These are phyloP conservation scores for Anneissia japonica DNA, from an alignment of 35 echinoderm and acorn worm species.

Conservation along the genomic window DNA sequence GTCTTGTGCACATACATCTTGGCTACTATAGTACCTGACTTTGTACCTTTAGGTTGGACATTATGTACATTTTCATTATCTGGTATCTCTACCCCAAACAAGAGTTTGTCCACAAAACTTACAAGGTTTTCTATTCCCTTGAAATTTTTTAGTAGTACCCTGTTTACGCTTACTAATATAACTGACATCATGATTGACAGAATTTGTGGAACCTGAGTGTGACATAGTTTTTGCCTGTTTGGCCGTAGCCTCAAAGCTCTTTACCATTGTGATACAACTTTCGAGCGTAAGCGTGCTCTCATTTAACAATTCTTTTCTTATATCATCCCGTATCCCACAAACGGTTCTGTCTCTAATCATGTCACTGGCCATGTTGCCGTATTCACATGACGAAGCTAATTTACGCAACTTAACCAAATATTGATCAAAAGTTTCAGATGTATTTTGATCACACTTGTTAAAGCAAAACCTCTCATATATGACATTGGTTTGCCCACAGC, in stretches of 20 bases:
- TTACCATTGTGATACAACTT: neutral
- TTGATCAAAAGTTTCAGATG: constrained; percentile 18
- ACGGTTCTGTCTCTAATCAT: constrained; percentile 40
- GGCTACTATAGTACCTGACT: neutral
- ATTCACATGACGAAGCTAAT: constrained; percentile 28
- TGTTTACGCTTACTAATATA: too few relatives aligned
- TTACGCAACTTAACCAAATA: constrained; percentile 23
- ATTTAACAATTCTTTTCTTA: neutral
- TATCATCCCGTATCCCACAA: constrained; percentile 5
- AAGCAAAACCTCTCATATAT: constrained; percentile 42
- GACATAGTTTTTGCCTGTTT: neutral
- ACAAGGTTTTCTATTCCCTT: too few relatives aligned
- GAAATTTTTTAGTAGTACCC: too few relatives aligned
- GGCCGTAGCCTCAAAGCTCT: neutral
- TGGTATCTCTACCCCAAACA: too few relatives aligned
- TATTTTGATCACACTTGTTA: constrained; percentile 27
- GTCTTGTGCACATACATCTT: neutral
- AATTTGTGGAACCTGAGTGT: neutral
- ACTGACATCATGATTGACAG: too few relatives aligned
- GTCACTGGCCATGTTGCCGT: neutral
- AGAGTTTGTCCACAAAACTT: too few relatives aligned
- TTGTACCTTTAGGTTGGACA: neutral
- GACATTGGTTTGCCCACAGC: constrained; percentile 31
- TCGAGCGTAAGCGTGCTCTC: neutral
- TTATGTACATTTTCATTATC: neutral